Evolutionary conservation across 2,888 invertebrate species (phyloP).

Genomic region (Linnaemya tessellans): DNA sequence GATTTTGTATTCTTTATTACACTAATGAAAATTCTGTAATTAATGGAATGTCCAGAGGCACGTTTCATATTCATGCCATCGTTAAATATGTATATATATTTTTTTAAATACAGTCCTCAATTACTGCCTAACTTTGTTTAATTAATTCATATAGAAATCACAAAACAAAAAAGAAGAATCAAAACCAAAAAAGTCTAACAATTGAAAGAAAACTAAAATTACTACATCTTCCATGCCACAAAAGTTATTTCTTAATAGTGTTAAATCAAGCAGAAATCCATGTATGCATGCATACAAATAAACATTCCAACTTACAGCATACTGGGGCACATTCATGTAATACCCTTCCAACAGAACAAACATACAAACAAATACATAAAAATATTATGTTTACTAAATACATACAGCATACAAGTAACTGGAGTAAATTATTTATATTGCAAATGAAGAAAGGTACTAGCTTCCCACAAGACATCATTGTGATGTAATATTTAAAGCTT

Average conservation of each 20-base stretch:
- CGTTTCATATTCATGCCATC: no score
- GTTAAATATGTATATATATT: not conserved
- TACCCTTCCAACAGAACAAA: not conserved
- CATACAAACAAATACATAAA: not conserved
- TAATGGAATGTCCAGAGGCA: no score
- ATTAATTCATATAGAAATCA: slow-evolving; percentile 44
- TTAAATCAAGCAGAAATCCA: slow-evolving; percentile 65
- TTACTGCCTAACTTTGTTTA: slow-evolving; percentile 55
- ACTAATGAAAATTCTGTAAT: no score
- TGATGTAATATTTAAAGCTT: slow-evolving; percentile 51
- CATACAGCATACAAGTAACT: not conserved
- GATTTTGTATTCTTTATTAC: no score
- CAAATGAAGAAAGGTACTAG: not conserved
- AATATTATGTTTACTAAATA: not conserved
- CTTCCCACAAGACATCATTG: slow-evolving; percentile 12
- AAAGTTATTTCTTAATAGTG: slow-evolving; percentile 64
- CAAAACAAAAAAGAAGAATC: slow-evolving; percentile 12
- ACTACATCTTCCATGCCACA: slow-evolving; percentile 57
- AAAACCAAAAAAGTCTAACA: slow-evolving; percentile 20
- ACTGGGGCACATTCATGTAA: not conserved
- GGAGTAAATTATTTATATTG: slow-evolving; percentile 24
- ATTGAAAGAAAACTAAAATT: slow-evolving; percentile 3
- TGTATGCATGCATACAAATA: slow-evolving; percentile 25
- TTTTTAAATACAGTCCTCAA: slow-evolving; percentile 1
- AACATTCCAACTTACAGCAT: not conserved